Evolutionary conservation across 2,113 vertebrate species (phyloP), one percentile per base, ranked within the genome.

Genomic region (Sminthopsis crassicaudata): DNA sequence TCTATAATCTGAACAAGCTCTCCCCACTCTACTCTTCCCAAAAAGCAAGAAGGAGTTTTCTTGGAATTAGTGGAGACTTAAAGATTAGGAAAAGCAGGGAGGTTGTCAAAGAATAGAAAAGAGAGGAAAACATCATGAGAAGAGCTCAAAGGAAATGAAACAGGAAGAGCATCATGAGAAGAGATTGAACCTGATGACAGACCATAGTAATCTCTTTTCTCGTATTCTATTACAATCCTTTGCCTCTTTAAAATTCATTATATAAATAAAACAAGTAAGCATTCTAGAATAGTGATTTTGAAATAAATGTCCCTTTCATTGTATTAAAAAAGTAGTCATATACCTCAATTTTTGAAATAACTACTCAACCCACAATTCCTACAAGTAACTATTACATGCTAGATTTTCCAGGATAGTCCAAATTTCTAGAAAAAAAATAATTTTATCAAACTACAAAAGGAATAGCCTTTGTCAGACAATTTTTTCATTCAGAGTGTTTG

Each of bases 241-340:
- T 91, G 67, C 96, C 94, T 96, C 92, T 84, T 94, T 93, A 67
- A 54, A 92, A 55, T 48, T 0, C 30, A 42, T 1, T 60, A 76
- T 53, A 51, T 42, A 52, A 51, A 84, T 91, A 91, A 90, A 92
- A 93, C 55, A 95, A 93, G 90, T 89, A 93, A 55, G 89, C n/a
- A 36, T 24, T 67, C 24, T 36, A 46, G 93, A 94, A 67, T 8
- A 89, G 91, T 84, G 19, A 84, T 42, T 42, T 42, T 42, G 0
- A 84, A 42, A 7, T 84, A 2, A 42, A 84, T 84, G 67, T 84
- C 67, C n/a, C 22, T 84, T 84, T 84, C n/a, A 2, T 2, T 84
- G 19, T 84, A 84, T 84, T 19, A 84, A 42, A 76, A 42, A 42
- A 84, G 16, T 84, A 42, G 19, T n/a, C 6, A 84, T 42, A 42